Evolutionary conservation across 2,888 invertebrate species (phyloP), one percentile per base, ranked within the genome.

Genomic region (Tetanocera ferruginea): DNA sequence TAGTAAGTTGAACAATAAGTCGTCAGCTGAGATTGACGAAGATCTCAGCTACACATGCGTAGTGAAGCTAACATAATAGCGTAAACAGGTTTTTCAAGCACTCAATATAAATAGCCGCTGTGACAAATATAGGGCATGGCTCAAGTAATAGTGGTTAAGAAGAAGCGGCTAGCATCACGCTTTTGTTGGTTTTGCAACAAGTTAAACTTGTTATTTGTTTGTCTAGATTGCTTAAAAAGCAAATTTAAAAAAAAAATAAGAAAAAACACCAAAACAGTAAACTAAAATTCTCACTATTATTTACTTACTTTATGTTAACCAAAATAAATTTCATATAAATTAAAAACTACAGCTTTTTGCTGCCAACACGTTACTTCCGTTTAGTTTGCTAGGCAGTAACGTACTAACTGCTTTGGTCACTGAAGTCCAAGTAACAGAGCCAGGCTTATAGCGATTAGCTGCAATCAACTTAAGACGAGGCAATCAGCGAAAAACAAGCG

Each of bases 361-460:
- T 25, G 25, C 6, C 19, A 52, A 52, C 3, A 17, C 17, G 17
- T 60, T 19, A 60, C 37, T 34, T 57, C 72, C 57, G 60, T 23
- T 19, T 31, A 11, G 37, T 60, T 72, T 37, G 72, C 19, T 5
- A 60, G 31, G 34, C 57, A 23, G 60, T 60, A 25, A 34, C 37
- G 37, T 23, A 72, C 72, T 72, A 57, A 72, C 19, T 31, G 19
- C 60, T 71, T 55, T 43, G 9, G n/a, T 34, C 55, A 3, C 14
- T 8, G 43, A 19, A 57, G 14, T 28, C 43, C 3, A 11, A 43
- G 14, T 14, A 6, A 14, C 43, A 43, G 11, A 1, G 43, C 6
- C 14, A 14, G 14, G 43, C 14, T 43, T 43, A 11, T 11, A 11
- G 43, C 43, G 11, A 11, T 1, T 43, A 11, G 43, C 43, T 43